Conservation (phyloP, 2,113 vertebrate species). For the Solea senegalensis region DNA sequence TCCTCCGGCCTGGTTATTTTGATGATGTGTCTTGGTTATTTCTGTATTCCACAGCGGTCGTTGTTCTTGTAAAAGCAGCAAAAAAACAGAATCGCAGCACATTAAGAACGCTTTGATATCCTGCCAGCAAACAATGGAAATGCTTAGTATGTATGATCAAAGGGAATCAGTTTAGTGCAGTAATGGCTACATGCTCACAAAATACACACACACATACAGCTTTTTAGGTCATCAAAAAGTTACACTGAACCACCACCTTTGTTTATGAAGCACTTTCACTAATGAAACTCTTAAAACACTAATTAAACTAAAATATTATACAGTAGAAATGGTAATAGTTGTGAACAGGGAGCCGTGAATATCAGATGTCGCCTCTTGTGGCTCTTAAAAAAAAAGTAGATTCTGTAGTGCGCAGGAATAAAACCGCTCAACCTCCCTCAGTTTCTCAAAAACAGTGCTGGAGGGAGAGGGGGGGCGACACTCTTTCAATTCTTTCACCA, state of each 20-base stretch:
- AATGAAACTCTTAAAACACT: not conserved
- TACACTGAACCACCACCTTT: not conserved
- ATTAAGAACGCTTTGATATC: constrained; percentile 59
- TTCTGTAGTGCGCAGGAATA: constrained; percentile 26
- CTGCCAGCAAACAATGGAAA: constrained; percentile 48
- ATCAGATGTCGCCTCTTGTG: not conserved
- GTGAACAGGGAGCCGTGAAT: not conserved
- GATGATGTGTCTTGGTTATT: constrained; percentile 31
- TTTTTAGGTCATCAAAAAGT: constrained; percentile 3
- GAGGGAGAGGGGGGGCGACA: constrained; percentile 24
- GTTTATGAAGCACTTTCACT: not conserved
- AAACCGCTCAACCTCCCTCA: constrained; percentile 37
- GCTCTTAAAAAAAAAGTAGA: not conserved
- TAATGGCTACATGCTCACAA: constrained; percentile 15
- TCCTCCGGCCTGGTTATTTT: constrained; percentile 15
- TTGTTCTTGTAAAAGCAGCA: constrained; percentile 13
- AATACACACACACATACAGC: not conserved
- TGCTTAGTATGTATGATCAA: constrained; percentile 59
- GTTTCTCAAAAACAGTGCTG: constrained; percentile 16
- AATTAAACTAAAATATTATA: not conserved
- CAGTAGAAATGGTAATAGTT: no score
- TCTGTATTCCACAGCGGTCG: constrained; percentile 50
- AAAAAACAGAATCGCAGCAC: constrained; percentile 10
- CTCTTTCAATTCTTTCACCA: constrained; percentile 39
- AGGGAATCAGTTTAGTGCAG: constrained; percentile 32